These are phyloP conservation scores for Xenus cinereus DNA, from an alignment of 2,113 vertebrate species.

Conservation along the genomic window DNA sequence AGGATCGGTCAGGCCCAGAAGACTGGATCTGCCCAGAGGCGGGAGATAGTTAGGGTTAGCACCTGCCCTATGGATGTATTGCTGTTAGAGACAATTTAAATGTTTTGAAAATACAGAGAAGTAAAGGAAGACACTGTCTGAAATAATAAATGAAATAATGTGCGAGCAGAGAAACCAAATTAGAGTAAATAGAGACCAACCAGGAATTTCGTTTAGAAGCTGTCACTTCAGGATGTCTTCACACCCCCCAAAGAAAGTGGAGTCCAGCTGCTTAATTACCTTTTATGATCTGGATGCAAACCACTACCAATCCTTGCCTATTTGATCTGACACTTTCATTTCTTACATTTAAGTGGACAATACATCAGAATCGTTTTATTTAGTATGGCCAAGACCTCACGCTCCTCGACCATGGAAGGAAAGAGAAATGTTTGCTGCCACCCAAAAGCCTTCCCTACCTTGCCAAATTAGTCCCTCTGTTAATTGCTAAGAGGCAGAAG, in stretches of 20 bases:
- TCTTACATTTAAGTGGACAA: neutral
- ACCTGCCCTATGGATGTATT: neutral
- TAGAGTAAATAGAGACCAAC: neutral
- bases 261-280: neutral
- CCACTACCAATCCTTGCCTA: neutral
- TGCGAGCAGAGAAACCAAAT: neutral
- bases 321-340: neutral
- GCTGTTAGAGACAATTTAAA: neutral
- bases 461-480: neutral
- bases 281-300: neutral
- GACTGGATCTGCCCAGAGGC: neutral
- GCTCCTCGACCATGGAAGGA: neutral
- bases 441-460: neutral
- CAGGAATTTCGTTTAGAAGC: neutral
- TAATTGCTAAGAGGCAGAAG: conserved; percentile 14
- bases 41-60: neutral
- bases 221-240: neutral
- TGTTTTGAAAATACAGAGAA: neutral
- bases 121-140: neutral
- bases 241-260: neutral
- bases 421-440: neutral
- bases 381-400: neutral
- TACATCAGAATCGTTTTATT: neutral
- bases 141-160: neutral
- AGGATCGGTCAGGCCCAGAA: neutral